Conservation (phyloP, 2,888 invertebrate genomes). For the Xestia c-nigrum region DNA sequence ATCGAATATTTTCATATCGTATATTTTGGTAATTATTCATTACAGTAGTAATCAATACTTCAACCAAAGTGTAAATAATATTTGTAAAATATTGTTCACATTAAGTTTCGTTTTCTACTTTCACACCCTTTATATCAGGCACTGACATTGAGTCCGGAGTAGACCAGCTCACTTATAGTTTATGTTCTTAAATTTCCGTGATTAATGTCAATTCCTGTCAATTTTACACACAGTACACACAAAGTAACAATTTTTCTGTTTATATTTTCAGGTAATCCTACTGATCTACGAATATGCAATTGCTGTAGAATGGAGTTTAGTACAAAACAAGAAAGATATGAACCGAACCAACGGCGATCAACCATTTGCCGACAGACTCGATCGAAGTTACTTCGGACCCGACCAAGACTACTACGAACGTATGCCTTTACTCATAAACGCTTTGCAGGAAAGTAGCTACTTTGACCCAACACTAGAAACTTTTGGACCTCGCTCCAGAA, state of each 20-base stretch:
- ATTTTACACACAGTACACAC: neutral
- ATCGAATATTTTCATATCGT: neutral
- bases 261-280: conserved; percentile 86
- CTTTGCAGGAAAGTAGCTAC: conserved; percentile 84
- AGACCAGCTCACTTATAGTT: no score
- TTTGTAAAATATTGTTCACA: neutral
- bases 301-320: conserved; percentile 86
- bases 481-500: conserved; percentile 64
- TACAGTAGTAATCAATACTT: neutral
- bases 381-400: conserved; percentile 84
- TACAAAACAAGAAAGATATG: conserved; percentile 78
- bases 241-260: conserved; percentile 12
- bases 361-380: conserved; percentile 85
- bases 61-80: neutral
- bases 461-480: conserved; percentile 78
- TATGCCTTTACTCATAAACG: conserved; percentile 88
- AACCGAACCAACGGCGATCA: conserved; percentile 71
- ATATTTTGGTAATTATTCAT: neutral
- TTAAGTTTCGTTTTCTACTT: neutral
- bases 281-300: conserved; percentile 89
- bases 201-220: neutral
- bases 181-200: conserved; percentile 3
- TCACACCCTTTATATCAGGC: neutral
- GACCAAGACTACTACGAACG: conserved; percentile 88
- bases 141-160: neutral